Base-by-base conservation (phyloP, 2,888 invertebrate species). In the Dione juno region DNA sequence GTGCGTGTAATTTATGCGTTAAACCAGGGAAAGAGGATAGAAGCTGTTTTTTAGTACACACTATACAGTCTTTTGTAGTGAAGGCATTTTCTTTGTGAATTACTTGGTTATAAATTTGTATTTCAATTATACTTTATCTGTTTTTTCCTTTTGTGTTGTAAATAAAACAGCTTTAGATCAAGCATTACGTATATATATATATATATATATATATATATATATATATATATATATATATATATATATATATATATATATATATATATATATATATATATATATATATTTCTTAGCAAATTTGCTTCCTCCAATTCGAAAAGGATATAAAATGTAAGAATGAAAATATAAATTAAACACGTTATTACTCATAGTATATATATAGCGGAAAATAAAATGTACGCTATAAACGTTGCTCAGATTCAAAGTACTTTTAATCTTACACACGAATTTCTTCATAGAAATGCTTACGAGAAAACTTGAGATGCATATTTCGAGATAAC, bases 1-100 rank as follows among this genome's bases (percentile, higher is more conserved):
- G 77, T 82, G 82, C 81, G 82, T 82, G 79, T 83, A 82, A 86
- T 86, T 81, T 84, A 84, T 82, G 81, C 80, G 76, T 80, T 82
- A 78, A 81, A 80, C 79, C 78, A 75, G 75, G 71, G 16, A 57
- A 57, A 40, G 7, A 54, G 35, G 64, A 54, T 76, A 76, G 73
- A 77, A 77, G 74, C 74, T 75, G 69, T 75, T 78, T 77, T 71
- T 77, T 74, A 69, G 68, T 65, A 28, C 28, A 28, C 5, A 28
- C 28, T 28, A 71, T 69, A 66, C 52, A 61, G 58, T 58, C 48
- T 67, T 70, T 70, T 67, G 61, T n/a, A 61, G 21, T 59, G 19
- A 35, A 66, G 41, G 63, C 59, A 11, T 57, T 70, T 66, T 67
- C 64, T 65, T 67, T 67, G 64, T 70, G 10, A 61, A 19, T 48